These are phyloP conservation scores for Melanchra persicariae DNA, from an alignment of 2,888 invertebrate genomes.

Conservation along the genomic window DNA sequence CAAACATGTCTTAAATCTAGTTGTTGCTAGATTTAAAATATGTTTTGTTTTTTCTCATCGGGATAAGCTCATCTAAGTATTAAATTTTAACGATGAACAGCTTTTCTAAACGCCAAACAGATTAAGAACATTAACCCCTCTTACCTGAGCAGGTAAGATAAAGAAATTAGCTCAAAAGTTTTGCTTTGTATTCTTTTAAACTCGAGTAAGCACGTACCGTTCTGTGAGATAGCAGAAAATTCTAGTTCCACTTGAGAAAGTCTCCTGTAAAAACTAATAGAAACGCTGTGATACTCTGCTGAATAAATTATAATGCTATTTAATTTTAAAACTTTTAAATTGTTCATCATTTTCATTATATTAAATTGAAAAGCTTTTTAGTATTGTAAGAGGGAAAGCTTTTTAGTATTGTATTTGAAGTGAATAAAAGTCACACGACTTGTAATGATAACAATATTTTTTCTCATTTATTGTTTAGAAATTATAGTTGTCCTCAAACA, in stretches of 20 bases:
- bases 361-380: background rate
- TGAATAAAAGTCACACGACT: background rate
- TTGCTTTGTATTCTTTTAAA: conserved; percentile 17
- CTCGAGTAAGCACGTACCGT: conserved; percentile 13
- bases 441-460: background rate
- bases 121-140: conserved; percentile 17
- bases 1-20: no score
- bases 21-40: no score
- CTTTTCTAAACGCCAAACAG: background rate
- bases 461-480: background rate
- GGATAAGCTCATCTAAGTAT: conserved; percentile 8
- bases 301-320: conserved; percentile 19
- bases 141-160: conserved; percentile 20
- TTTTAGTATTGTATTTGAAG: background rate
- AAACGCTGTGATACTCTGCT: conserved; percentile 5
- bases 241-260: conserved; percentile 4
- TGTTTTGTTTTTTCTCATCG: no score
- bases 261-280: conserved; percentile 22
- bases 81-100: conserved; percentile 3
- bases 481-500: conserved; percentile 5
- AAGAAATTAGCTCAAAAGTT: conserved; percentile 26
- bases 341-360: background rate
- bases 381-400: background rate
- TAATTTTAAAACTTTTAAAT: conserved; percentile 11
- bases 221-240: conserved; percentile 25